phyloP scores from a whole-genome alignment of 1,140 invertebrate species.

The Lamellibrachia luymesi region DNA sequence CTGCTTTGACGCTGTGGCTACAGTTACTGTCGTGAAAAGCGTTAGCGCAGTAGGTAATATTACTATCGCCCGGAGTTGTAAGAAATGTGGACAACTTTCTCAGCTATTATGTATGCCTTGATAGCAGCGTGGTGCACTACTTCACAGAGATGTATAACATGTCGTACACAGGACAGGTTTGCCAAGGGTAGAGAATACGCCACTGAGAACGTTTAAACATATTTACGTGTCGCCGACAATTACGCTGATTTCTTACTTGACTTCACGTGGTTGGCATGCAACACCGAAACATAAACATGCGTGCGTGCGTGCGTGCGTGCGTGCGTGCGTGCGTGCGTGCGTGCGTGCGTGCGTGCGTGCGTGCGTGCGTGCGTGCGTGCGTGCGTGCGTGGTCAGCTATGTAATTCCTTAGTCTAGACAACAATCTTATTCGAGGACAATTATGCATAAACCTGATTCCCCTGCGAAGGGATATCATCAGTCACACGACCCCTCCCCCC shows the following conservation, averaged over 20 bases:
- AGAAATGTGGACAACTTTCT: not conserved
- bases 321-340: too few relatives aligned
- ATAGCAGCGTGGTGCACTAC: not conserved
- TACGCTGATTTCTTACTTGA: too few relatives aligned
- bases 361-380: not conserved
- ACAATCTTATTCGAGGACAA: too few relatives aligned
- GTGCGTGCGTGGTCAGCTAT: not conserved
- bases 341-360: not conserved
- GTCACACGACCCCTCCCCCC: not conserved
- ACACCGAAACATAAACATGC: too few relatives aligned
- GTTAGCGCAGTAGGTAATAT: not conserved
- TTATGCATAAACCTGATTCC: not conserved
- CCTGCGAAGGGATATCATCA: not conserved
- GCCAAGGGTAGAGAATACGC: not conserved
- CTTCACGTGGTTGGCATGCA: too few relatives aligned
- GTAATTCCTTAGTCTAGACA: too few relatives aligned
- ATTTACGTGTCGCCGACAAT: not conserved
- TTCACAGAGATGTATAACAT: not conserved
- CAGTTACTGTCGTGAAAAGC: too few relatives aligned
- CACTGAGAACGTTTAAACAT: not conserved
- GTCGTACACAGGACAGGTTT: not conserved
- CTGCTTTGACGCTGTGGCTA: not conserved
- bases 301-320: too few relatives aligned
- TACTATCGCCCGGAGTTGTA: not conserved
- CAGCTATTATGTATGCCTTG: not conserved